Conservation (phyloP, 2,113 vertebrate genomes). For the Paedocypris sp. region DNA sequence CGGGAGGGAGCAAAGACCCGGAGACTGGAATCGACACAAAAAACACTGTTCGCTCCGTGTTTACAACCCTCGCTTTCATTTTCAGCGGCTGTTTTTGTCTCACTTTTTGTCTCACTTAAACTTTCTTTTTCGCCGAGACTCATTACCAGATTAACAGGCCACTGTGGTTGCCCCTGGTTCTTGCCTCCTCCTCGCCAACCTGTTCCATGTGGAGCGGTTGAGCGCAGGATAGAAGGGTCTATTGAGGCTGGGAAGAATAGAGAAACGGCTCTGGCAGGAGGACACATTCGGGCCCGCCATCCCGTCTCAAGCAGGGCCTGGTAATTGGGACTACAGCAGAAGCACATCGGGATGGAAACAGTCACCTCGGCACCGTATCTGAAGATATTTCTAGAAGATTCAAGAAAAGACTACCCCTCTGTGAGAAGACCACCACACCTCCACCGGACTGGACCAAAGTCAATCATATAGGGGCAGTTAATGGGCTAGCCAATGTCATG, state of each 20-base stretch:
- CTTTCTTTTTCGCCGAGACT: slow-evolving; percentile 57
- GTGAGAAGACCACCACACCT: slow-evolving; percentile 10
- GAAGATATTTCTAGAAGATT: slow-evolving; percentile 27
- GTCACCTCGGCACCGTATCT: slow-evolving; percentile 41
- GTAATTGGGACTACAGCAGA: slow-evolving; percentile 33
- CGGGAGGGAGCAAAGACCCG: slow-evolving; percentile 16
- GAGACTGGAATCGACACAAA: slow-evolving; percentile 35
- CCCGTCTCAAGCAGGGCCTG: slow-evolving; percentile 11
- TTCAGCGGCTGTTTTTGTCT: slow-evolving; percentile 40
- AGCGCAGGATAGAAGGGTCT: slow-evolving; percentile 45
- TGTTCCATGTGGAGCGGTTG: slow-evolving; percentile 29
- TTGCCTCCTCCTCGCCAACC: slow-evolving; percentile 53
- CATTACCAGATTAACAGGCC: slow-evolving; percentile 49
- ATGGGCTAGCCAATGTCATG: slow-evolving; percentile 50
- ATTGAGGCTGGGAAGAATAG: slow-evolving; percentile 9
- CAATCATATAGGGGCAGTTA: slow-evolving; percentile 34
- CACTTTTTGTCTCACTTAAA: slow-evolving; percentile 35
- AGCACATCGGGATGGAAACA: slow-evolving; percentile 16
- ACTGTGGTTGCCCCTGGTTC: slow-evolving; percentile 40
- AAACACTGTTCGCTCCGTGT: slow-evolving; percentile 38
- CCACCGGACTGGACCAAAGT: slow-evolving; percentile 6
- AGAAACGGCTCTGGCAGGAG: slow-evolving; percentile 40
- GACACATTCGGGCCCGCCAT: slow-evolving; percentile 41
- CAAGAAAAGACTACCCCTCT: slow-evolving; percentile 22
- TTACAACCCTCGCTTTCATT: slow-evolving; percentile 37